Evolutionary conservation across 2,113 vertebrate species (phyloP).

Genomic region (Alosa alosa): DNA sequence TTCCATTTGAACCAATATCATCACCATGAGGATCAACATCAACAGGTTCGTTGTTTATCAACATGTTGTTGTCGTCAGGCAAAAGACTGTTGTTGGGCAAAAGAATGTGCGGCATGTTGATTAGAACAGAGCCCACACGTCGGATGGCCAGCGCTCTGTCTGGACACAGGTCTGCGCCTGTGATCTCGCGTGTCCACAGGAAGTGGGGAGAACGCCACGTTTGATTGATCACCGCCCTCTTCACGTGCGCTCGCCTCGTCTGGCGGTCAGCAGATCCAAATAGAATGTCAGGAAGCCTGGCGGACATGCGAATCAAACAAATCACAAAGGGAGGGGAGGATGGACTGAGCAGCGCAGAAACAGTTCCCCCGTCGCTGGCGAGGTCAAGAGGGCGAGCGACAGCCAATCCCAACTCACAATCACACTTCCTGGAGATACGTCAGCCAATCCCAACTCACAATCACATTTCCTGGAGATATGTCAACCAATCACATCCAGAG

Average conservation of each 20-base stretch:
- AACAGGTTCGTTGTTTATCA: background rate
- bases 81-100: background rate
- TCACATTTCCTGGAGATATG: background rate
- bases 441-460: background rate
- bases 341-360: background rate
- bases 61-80: background rate
- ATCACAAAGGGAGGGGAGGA: constrained; percentile 20
- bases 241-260: background rate
- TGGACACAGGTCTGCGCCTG: background rate
- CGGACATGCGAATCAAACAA: constrained; percentile 22
- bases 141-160: background rate
- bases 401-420: background rate
- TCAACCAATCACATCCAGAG: background rate
- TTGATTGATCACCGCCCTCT: constrained; percentile 26
- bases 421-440: background rate
- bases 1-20: background rate
- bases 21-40: background rate
- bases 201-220: background rate
- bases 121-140: background rate
- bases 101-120: background rate
- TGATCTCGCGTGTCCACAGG: background rate
- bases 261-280: constrained; percentile 12
- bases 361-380: background rate
- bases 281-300: constrained; percentile 39
- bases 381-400: background rate